Conservation (phyloP, 2,113 vertebrate species). For the Scartelaos histophorus region DNA sequence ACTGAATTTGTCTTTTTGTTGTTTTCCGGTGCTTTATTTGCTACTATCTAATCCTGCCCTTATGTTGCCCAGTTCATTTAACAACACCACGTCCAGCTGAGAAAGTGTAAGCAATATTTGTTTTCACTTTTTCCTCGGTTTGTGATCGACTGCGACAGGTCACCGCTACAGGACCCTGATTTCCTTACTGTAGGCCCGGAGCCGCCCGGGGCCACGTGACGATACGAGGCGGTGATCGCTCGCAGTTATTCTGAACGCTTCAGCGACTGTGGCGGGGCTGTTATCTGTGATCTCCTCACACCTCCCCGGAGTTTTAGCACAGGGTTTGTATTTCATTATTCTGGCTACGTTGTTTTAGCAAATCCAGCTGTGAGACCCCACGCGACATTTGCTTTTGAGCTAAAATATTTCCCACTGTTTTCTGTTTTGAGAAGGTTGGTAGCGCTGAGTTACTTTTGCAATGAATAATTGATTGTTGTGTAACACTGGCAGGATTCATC, state of each 20-base stretch:
- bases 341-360: background rate
- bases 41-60: background rate
- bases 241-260: slow-evolving; percentile 3
- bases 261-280: background rate
- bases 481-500: too few relatives aligned
- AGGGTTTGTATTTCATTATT: slow-evolving; percentile 6
- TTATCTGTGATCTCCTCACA: slow-evolving; percentile 3
- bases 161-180: background rate
- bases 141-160: background rate
- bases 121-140: background rate
- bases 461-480: background rate
- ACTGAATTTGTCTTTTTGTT: too few relatives aligned
- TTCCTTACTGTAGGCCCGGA: background rate
- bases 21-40: background rate
- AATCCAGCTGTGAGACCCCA: slow-evolving; percentile 1
- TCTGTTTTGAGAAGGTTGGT: background rate
- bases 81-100: background rate
- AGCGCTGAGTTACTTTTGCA: background rate
- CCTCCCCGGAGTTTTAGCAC: background rate
- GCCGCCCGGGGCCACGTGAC: background rate
- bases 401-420: background rate
- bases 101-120: background rate
- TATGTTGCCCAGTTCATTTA: too few relatives aligned
- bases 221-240: background rate
- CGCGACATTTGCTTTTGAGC: background rate